Conservation (phyloP, 2,113 vertebrate genomes). For the Anoplopoma fimbria region DNA sequence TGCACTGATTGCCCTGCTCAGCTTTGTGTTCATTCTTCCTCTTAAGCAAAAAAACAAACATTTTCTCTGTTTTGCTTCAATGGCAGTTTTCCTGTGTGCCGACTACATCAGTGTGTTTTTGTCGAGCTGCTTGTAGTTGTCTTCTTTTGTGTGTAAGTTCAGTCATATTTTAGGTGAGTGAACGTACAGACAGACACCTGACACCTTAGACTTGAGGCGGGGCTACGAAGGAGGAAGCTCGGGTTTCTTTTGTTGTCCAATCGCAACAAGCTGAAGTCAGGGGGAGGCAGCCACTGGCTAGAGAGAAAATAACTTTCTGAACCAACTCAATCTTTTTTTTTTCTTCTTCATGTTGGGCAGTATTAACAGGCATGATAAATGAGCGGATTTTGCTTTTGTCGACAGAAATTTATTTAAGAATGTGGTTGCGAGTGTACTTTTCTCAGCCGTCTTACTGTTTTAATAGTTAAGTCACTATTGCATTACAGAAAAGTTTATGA, state of each 20-base stretch:
- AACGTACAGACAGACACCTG: slow-evolving; percentile 65
- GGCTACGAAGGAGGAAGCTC: slow-evolving; percentile 39
- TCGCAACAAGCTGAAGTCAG: slow-evolving; percentile 23
- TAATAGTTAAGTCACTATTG: slow-evolving; percentile 12
- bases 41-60: background rate
- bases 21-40: slow-evolving; percentile 32
- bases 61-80: background rate
- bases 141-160: slow-evolving; percentile 19
- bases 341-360: background rate
- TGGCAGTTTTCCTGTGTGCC: slow-evolving; percentile 9
- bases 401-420: slow-evolving; percentile 2
- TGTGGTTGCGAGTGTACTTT: slow-evolving; percentile 14
- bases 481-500: slow-evolving; percentile 1
- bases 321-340: slow-evolving; percentile 11
- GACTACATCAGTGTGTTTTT: background rate
- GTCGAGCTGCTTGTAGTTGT: background rate
- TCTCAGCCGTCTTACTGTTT: slow-evolving; percentile 9
- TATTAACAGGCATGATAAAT: slow-evolving; percentile 1
- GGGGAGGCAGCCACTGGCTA: slow-evolving; percentile 4
- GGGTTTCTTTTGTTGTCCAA: slow-evolving; percentile 70
- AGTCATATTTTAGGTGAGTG: slow-evolving; percentile 19
- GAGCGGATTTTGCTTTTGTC: slow-evolving; percentile 13
- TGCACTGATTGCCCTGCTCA: slow-evolving; percentile 41
- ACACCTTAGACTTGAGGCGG: slow-evolving; percentile 54
- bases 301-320: slow-evolving; percentile 27